phyloP scores from a whole-genome alignment of 2,113 vertebrate species.

The Recurvirostra avosetta region DNA sequence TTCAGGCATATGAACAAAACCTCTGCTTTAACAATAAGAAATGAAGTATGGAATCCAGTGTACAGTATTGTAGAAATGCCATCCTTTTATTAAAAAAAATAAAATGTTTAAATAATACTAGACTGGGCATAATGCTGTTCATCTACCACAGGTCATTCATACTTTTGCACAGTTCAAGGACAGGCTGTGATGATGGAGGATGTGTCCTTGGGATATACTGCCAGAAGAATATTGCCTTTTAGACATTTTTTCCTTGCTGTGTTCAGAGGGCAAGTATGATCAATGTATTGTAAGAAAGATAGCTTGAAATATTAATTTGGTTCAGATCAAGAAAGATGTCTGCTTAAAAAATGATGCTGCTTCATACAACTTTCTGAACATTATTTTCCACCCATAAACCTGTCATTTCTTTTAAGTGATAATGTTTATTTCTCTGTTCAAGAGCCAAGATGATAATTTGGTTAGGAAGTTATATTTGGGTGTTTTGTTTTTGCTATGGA shows the following conservation, averaged over 20 bases:
- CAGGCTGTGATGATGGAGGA: neutral
- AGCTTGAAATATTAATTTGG: constrained; percentile 34
- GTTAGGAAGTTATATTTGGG: constrained; percentile 23
- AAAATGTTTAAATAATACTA: neutral
- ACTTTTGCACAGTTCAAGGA: neutral
- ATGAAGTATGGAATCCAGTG: neutral
- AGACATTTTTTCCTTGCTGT: neutral
- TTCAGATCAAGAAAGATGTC: neutral
- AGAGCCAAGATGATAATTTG: constrained; percentile 18
- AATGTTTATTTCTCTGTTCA: constrained; percentile 5
- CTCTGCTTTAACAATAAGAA: neutral
- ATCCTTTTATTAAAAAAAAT: neutral
- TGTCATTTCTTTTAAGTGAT: constrained; percentile 11
- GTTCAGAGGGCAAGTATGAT: constrained; percentile 8
- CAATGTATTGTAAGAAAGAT: neutral
- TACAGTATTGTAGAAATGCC: neutral
- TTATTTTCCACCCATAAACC: neutral
- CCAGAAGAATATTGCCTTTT: neutral
- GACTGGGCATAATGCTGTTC: neutral
- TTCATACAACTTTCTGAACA: neutral
- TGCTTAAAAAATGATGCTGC: neutral
- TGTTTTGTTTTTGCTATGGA: constrained; percentile 10
- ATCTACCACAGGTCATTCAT: neutral
- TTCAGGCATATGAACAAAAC: neutral
- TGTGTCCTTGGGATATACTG: neutral